phyloP scores from a whole-genome alignment of 35 echinoderm and acorn worm genomes.

The Strongylocentrotus purpuratus region DNA sequence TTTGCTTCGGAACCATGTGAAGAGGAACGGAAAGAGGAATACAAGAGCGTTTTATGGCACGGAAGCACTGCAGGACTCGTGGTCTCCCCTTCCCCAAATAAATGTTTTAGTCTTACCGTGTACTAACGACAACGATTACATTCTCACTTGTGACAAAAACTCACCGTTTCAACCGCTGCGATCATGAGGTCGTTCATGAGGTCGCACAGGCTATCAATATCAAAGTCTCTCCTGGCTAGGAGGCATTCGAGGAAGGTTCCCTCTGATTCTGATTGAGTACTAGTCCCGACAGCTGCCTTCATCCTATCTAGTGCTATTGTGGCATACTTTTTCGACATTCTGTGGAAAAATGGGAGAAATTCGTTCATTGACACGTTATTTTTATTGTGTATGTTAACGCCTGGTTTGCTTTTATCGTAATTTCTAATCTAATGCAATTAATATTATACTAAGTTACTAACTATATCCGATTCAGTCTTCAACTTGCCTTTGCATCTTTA shows the following conservation, averaged over 20 bases:
- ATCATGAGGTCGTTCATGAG: constrained; percentile 81
- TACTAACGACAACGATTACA: no score
- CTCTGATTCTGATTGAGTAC: constrained; percentile 28
- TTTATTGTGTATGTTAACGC: neutral
- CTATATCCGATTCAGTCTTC: no score
- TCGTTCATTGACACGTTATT: neutral
- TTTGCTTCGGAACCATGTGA: no score
- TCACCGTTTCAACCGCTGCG: constrained; percentile 88
- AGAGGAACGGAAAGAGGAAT: no score
- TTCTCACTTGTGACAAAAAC: neutral
- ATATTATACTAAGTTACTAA: no score
- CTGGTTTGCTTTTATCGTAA: neutral
- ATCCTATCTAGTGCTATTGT: constrained; percentile 59
- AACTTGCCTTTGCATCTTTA: no score
- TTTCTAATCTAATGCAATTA: no score
- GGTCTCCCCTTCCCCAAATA: no score
- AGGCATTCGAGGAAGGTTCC: constrained; percentile 70
- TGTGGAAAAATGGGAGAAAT: constrained; percentile 18
- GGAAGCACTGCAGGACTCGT: no score
- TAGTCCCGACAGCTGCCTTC: constrained; percentile 43
- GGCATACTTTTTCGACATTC: constrained; percentile 62
- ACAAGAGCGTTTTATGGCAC: no score
- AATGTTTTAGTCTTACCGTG: no score
- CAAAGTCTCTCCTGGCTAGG: constrained; percentile 53
- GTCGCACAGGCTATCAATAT: constrained; percentile 61